Base-by-base conservation (phyloP, 2,113 vertebrate species). In the Scalopus aquaticus region DNA sequence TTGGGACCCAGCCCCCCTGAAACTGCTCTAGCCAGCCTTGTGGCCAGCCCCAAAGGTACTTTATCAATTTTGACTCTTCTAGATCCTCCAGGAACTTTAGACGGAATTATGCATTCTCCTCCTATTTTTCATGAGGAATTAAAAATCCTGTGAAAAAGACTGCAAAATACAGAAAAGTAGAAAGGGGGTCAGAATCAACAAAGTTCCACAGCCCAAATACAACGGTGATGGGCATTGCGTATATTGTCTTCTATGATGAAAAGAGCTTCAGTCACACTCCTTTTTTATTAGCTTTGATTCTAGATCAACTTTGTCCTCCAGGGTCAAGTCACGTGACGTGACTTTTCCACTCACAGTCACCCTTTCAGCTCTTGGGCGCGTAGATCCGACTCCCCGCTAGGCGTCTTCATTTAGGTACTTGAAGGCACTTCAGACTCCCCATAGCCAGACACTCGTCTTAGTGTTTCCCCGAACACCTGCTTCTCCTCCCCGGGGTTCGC, bases 201-300 rank as follows among this genome's bases (percentile, higher is more conserved):
- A 67, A 62, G 30, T 54, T 46, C 73, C 37, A 84, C 28, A 90
- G 78, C 7, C 58, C 81, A 90, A 94, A 83, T 89, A 64, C 64
- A 73, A 88, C 56, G 70, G 73, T 74, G 80, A 81, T 67, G 69
- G 88, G 49, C 56, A 93, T 58, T 28, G 42, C 85, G 28, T 80
- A 11, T 69, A 88, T 56, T 96, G 64, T 20, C 17, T 91, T 69
- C 39, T 79, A 39, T 72, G 35, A 80, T 22, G 46, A 85, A n/a
- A 46, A 20, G 58, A 64, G 64, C 60, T 67, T 13, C 9, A 26
- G 32, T 93, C 72, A 60, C 49, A 37, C 70, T 51, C 51, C 65
- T 83, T 90, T 79, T 92, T 83, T 17, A 83, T 70, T 88, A 69
- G 51, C 20, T 91, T 93, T 83, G 69, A 60, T 76, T 92, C 77